Evolutionary conservation across 1,140 invertebrate species (phyloP), one percentile per base, ranked within the genome.

Genomic region (Drosophila pallidifrons): DNA sequence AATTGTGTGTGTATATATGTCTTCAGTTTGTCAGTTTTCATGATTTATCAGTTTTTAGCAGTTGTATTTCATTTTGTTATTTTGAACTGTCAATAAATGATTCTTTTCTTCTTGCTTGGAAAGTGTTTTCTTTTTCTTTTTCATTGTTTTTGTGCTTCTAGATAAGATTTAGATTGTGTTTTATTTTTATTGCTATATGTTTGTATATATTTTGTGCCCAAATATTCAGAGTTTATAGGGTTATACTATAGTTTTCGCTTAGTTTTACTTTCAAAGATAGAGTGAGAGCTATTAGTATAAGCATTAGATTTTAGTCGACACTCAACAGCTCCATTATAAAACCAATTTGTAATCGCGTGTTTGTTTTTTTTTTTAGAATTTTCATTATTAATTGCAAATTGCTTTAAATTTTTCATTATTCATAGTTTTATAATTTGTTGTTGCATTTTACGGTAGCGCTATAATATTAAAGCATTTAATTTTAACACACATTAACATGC

Each of bases 291-390:
- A 67, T 58, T 70, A 35, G 47, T 46, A 43, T 51, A 55, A 64
- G 20, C 45, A 65, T 52, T 65, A 49, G 60, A 79, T 74, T 74
- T 76, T 73, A 68, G 63, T 55, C 52, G 15, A 55, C 49, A 89
- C 85, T 89, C 85, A 76, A 89, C 85, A 89, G 85, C 85, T 89
- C 85, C 85, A 89, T 89, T 89, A 76, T 81, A 81, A 89, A 89
- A 89, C 81, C 78, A 52, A 69, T 79, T 68, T 68, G 43, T 70
- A 45, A n/a, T 73, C 49, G 52, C 15, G 59, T 46, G 57, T 82
- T 60, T 30, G 73, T 77, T 52, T 51, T 61, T 15, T 13, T 52
- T 6, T 61, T 49, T 61, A 8, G 16, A 52, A 51, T 38, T 43
- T 43, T 32, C 47, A 32, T 58, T 58, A 43, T 54, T 20, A 45